Percentiles rank a stretch among this genome's conserved stretches.
Evolutionary conservation across 1,140 invertebrate species (phyloP).

Genomic region (Ceratina calcarata): DNA sequence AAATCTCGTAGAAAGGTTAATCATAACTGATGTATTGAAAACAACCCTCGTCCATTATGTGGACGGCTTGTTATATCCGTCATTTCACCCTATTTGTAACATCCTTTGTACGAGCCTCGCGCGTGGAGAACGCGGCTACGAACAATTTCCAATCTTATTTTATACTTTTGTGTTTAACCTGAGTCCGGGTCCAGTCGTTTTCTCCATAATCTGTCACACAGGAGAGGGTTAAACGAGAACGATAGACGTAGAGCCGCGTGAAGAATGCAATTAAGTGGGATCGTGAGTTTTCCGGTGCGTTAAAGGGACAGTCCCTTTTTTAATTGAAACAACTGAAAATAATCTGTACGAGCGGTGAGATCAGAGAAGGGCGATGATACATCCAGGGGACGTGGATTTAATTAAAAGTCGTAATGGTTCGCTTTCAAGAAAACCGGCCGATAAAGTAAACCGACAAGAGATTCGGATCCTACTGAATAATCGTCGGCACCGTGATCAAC

Average conservation of each 20-base stretch:
- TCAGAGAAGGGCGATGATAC: neutral
- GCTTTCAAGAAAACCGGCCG: neutral
- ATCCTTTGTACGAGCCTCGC: constrained; percentile 11
- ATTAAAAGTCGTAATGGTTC: constrained; percentile 25
- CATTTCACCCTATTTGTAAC: constrained; percentile 64
- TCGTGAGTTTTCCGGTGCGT: constrained; percentile 1
- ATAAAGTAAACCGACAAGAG: neutral
- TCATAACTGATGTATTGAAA: constrained; percentile 67
- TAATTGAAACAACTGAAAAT: constrained; percentile 44
- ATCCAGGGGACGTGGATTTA: neutral
- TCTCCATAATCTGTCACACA: constrained; percentile 2
- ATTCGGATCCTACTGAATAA: neutral
- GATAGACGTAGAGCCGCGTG: constrained; percentile 7
- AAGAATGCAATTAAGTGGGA: constrained; percentile 40
- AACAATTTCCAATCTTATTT: constrained; percentile 6
- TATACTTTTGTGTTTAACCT: too few species aligned
- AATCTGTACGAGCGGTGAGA: neutral
- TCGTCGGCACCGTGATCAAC: constrained; percentile 11
- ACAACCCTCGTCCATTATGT: constrained; percentile 65
- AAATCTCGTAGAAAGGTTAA: constrained; percentile 45
- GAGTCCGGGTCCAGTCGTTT: neutral
- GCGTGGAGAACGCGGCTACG: constrained; percentile 26
- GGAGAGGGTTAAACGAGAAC: neutral
- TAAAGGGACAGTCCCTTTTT: neutral
- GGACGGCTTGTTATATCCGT: constrained; percentile 68